Evolutionary conservation across 2,888 invertebrate genomes (phyloP), one percentile per base, ranked within the genome.

Genomic region (Bursaphelenchus okinawaensis): DNA sequence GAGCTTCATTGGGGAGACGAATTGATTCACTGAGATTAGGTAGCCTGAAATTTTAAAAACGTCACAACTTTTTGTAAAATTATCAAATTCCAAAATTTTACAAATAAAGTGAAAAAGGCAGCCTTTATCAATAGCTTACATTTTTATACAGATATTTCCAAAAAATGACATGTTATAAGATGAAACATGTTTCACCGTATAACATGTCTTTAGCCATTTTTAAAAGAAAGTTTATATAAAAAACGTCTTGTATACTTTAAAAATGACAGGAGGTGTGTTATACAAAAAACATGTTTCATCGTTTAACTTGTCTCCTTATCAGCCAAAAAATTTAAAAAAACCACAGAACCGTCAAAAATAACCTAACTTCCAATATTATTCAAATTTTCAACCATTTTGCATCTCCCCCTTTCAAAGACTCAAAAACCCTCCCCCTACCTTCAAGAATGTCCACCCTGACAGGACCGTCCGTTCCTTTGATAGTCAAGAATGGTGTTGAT

Each of bases 1-100:
- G 23, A 74, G 62, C 28, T 70, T 71, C 22, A 72, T 54, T 20
- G 72, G 70, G 19, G 71, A 71, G n/a, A 72, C 60, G n/a, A 71
- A 62, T 55, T 72, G 72, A 40, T 72, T 75, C 16, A 68, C 69
- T 0, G 58, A 28, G 56, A 72, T 27, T 8, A 72, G 59, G 50
- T 72, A 72, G 9, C 74, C 71, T 71, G 29, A 62, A 65, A 58
- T 7, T 20, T 50, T 22, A 23, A 20, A n/a, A n/a, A n/a, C n/a
- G n/a, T n/a, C n/a, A n/a, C n/a, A n/a, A n/a, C n/a, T n/a, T n/a
- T n/a, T n/a, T n/a, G n/a, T n/a, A n/a, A n/a, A n/a, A n/a, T n/a
- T n/a, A n/a, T n/a, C n/a, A n/a, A n/a, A n/a, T n/a, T n/a, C n/a
- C n/a, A n/a, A n/a, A n/a, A n/a, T n/a, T n/a, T n/a, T n/a, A n/a